Evolutionary conservation across 2,113 vertebrate genomes (phyloP), one percentile per base, ranked within the genome.

Genomic region (Bos indicus): DNA sequence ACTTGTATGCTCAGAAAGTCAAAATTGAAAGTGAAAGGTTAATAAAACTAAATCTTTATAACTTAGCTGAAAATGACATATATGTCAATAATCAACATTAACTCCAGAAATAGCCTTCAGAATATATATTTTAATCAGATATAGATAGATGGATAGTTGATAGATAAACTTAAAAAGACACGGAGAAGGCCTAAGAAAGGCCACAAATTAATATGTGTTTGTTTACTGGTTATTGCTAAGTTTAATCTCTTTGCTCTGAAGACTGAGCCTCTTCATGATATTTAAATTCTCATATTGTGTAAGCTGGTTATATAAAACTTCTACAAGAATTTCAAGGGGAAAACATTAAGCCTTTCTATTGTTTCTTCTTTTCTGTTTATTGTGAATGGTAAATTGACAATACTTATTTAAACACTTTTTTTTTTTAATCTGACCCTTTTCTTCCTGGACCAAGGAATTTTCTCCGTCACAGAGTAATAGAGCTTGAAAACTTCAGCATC

Each of bases 401-500:
- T 98, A 98, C 97, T 97, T 95, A 98, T 98, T 99, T 99, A 98
- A 98, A 99, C 90, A 96, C 92, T 96, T 98, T 98, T 98, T 96
- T 98, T 95, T 98, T 97, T 89, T 52, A 98, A 98, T 96, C 98
- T 98, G 96, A 99, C 95, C 97, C 98, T 98, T 99, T 99, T 99
- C 98, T 99, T 98, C 97, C 98, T 98, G 97, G 97, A 98, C 98
- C 96, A 98, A 98, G 98, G 98, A 98, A 99, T 99, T 99, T 99
- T 99, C 98, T 98, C 98, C 80, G 84, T 99, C 98, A 99, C 98
- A 99, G 98, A 98, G 98, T 99, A 99, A 99, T 98, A 99, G 98
- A 99, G 99, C 98, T 99, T 99, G 98, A 99, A 99, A 99, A 99
- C 98, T 98, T 98, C 98, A 98, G 98, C 99, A 99, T 98, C 99